phyloP scores from a whole-genome alignment of 2,888 invertebrate genomes.

The Muscina levida region DNA sequence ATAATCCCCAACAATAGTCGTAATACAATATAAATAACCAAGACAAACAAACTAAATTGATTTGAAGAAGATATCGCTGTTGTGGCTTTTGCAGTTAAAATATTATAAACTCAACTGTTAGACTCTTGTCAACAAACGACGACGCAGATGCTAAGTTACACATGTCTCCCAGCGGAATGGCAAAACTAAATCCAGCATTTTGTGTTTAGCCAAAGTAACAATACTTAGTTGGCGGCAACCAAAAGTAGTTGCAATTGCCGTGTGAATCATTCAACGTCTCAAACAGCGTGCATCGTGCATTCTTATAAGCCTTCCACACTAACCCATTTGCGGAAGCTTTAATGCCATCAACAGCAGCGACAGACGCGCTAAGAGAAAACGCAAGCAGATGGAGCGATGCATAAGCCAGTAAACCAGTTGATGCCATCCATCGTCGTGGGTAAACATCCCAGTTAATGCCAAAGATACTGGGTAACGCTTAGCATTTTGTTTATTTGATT shows the following conservation, averaged over 20 bases:
- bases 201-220: constrained; percentile 24
- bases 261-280: constrained; percentile 48
- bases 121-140: too few species aligned
- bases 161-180: constrained; percentile 11
- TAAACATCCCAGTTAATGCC: neutral
- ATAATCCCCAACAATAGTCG: too few species aligned
- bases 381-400: neutral
- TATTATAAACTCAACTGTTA: neutral
- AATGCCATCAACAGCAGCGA: constrained; percentile 44
- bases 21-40: too few species aligned
- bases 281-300: neutral
- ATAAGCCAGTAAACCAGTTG: constrained; percentile 1
- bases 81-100: neutral
- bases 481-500: constrained; percentile 10
- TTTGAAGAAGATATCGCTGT: neutral
- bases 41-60: too few species aligned
- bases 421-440: neutral
- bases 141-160: neutral
- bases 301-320: constrained; percentile 39
- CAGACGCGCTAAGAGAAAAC: neutral
- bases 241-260: constrained; percentile 5
- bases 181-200: constrained; percentile 24
- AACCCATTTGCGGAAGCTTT: constrained; percentile 55
- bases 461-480: neutral
- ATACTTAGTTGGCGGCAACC: neutral